Conservation (phyloP, 2,113 vertebrate species). For the Gymnarchus niloticus region DNA sequence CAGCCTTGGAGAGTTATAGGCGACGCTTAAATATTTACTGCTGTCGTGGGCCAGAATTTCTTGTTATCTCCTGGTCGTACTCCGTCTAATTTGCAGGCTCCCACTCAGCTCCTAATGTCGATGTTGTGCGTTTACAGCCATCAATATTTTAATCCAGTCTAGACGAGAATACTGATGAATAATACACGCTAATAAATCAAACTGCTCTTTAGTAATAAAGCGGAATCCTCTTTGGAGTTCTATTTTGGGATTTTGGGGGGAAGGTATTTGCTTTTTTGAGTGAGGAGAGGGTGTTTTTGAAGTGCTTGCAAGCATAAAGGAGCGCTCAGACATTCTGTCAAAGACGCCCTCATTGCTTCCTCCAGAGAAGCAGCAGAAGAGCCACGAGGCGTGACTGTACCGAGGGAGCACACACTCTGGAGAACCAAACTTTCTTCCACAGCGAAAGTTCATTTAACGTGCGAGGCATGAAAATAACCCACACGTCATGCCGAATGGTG, state of each 20-base stretch:
- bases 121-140: too few relatives aligned
- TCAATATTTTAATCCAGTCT: neutral
- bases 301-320: neutral
- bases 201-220: neutral
- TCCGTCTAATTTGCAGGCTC: neutral
- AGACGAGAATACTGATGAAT: neutral
- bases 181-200: neutral
- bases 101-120: neutral
- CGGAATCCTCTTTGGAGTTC: neutral
- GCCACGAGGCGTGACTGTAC: too few relatives aligned
- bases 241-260: neutral
- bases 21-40: conserved; percentile 18
- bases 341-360: neutral
- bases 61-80: conserved; percentile 5
- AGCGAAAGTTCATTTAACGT: neutral
- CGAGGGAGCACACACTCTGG: neutral
- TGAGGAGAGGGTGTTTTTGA: neutral
- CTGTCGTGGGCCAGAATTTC: neutral
- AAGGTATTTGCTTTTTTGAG: neutral
- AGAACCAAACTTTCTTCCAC: neutral
- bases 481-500: neutral
- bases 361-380: too few relatives aligned
- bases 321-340: neutral
- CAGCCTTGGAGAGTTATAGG: neutral
- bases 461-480: neutral